These are phyloP conservation scores for Teleogryllus oceanicus DNA, from an alignment of 2,888 invertebrate species.

Conservation along the genomic window DNA sequence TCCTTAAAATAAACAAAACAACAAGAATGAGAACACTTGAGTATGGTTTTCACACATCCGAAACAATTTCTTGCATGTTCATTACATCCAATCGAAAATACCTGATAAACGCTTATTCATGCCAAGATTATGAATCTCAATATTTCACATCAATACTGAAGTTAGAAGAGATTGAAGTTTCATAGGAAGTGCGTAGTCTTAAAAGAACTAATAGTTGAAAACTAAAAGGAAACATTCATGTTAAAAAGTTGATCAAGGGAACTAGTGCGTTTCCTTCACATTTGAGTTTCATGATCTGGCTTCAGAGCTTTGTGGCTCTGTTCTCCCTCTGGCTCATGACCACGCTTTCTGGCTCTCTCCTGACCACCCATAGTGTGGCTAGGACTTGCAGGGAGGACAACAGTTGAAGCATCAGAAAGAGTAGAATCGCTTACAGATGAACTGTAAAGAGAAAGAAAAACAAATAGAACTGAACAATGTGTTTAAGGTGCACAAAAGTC, in stretches of 20 bases:
- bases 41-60: no score
- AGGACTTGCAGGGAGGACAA: constrained; percentile 43
- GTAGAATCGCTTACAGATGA: neutral
- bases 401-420: neutral
- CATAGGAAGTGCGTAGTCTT: no score
- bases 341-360: constrained; percentile 42
- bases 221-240: neutral
- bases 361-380: constrained; percentile 10
- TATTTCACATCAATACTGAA: no score
- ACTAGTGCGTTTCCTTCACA: constrained; percentile 21
- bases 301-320: constrained; percentile 28
- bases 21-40: no score
- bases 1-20: no score
- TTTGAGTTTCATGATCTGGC: constrained; percentile 20
- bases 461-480: neutral
- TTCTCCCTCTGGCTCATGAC: constrained; percentile 38
- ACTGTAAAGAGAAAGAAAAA: neutral
- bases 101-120: no score
- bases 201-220: neutral
- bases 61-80: no score
- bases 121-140: no score
- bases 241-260: neutral
- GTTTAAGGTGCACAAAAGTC: neutral
- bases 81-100: no score
- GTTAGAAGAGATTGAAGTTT: no score